Evolutionary conservation across 2,888 invertebrate genomes (phyloP).

Genomic region (Catocala fraxini): DNA sequence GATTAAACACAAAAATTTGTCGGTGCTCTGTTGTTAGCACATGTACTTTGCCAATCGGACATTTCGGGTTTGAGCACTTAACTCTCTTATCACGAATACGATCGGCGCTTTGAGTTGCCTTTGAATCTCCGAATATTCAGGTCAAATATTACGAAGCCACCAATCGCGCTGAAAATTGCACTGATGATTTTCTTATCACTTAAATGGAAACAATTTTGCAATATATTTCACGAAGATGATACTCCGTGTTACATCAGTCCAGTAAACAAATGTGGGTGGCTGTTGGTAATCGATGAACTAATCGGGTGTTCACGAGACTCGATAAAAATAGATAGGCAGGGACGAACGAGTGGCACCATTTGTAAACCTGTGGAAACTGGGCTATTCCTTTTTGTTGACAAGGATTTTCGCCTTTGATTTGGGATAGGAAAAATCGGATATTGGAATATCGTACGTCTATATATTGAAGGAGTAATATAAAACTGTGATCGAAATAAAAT

Average conservation of each 20-base stretch:
- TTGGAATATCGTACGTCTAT: background rate
- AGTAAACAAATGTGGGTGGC: constrained; percentile 8
- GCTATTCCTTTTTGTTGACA: constrained; percentile 5
- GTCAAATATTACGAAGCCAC: too few relatives aligned
- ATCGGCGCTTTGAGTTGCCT: too few relatives aligned
- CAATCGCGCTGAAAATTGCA: too few relatives aligned
- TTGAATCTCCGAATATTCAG: too few relatives aligned
- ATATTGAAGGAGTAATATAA: background rate
- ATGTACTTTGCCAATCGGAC: too few relatives aligned
- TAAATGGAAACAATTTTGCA: background rate
- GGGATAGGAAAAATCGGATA: background rate
- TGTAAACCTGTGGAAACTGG: constrained; percentile 10
- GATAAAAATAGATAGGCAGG: constrained; percentile 49
- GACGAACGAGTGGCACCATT: constrained; percentile 12
- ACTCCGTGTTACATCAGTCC: background rate
- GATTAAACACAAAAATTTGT: too few relatives aligned
- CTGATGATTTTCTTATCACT: too few relatives aligned
- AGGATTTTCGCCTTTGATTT: constrained; percentile 7
- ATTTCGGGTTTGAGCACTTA: too few relatives aligned
- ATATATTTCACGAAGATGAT: background rate
- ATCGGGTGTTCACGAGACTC: constrained; percentile 47
- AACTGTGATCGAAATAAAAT: background rate
- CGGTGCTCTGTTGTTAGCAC: too few relatives aligned
- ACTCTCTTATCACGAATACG: too few relatives aligned
- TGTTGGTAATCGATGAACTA: constrained; percentile 49